These are phyloP conservation scores for Acromyrmex echinatior DNA, from an alignment of 1,140 invertebrate species.

Conservation along the genomic window DNA sequence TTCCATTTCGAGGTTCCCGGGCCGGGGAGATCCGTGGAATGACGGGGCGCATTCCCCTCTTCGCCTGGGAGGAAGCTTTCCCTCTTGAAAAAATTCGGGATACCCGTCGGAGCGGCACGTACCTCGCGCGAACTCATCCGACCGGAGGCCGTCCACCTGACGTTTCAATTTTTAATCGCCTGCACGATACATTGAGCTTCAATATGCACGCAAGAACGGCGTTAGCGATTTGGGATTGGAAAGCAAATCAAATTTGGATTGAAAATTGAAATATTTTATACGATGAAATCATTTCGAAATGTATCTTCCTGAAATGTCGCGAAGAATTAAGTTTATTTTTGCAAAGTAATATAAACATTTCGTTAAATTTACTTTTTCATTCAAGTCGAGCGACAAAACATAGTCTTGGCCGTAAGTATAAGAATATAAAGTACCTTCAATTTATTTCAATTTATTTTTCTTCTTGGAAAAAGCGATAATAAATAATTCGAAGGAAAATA, in stretches of 20 bases:
- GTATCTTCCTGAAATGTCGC: background rate
- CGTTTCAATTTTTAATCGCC: slow-evolving; percentile 71
- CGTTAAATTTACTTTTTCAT: background rate
- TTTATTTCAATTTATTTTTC: too few species aligned
- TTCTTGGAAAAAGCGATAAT: too few species aligned
- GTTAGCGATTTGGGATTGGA: background rate
- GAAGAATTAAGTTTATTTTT: background rate
- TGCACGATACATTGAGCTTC: slow-evolving; percentile 1
- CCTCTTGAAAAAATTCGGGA: slow-evolving; percentile 75
- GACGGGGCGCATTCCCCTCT: slow-evolving; percentile 79
- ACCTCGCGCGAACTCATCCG: slow-evolving; percentile 10
- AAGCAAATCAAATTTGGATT: background rate
- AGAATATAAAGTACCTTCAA: too few species aligned
- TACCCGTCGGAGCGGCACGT: slow-evolving; percentile 53
- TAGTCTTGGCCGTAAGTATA: too few species aligned
- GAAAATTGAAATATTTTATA: slow-evolving; percentile 26
- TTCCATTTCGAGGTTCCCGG: slow-evolving; percentile 76
- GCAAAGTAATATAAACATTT: background rate
- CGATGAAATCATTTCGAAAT: background rate
- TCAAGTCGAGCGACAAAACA: background rate
- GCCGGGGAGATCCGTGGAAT: slow-evolving; percentile 69
- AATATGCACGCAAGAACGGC: background rate
- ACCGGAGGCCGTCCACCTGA: slow-evolving; percentile 25
- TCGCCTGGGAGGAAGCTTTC: slow-evolving; percentile 68
- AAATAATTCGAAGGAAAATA: too few species aligned